Conservation (phyloP, 2,888 invertebrate species). For the Escarpia spicata region DNA sequence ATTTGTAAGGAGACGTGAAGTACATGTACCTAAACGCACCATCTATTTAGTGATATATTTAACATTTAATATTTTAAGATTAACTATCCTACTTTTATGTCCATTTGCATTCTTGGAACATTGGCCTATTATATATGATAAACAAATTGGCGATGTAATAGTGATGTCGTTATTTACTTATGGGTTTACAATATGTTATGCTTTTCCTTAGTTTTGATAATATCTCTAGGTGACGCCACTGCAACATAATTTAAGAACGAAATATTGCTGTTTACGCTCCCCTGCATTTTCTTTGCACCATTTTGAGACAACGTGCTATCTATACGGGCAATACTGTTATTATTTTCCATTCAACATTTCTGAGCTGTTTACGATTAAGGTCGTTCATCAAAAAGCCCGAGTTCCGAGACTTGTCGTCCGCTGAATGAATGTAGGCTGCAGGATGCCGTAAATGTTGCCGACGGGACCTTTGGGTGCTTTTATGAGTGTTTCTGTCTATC, state of each 20-base stretch:
- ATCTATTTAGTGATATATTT: too few species aligned
- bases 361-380: background rate
- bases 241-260: too few species aligned
- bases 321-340: background rate
- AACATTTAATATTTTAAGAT: too few species aligned
- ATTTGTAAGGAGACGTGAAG: too few species aligned
- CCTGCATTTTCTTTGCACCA: background rate
- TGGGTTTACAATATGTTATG: background rate
- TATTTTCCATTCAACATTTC: background rate
- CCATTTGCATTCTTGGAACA: too few species aligned
- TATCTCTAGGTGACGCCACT: too few species aligned
- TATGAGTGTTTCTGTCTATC: background rate
- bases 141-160: too few species aligned
- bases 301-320: background rate
- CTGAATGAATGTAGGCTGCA: background rate
- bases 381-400: background rate
- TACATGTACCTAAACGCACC: too few species aligned
- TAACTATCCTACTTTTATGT: too few species aligned
- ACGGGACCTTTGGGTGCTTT: background rate
- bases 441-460: background rate
- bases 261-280: too few species aligned
- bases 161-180: too few species aligned
- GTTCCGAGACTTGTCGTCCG: background rate
- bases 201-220: constrained; percentile 29
- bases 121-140: too few species aligned